These are phyloP conservation scores for Theretra japonica DNA, from an alignment of 2,888 invertebrate species.

Conservation along the genomic window DNA sequence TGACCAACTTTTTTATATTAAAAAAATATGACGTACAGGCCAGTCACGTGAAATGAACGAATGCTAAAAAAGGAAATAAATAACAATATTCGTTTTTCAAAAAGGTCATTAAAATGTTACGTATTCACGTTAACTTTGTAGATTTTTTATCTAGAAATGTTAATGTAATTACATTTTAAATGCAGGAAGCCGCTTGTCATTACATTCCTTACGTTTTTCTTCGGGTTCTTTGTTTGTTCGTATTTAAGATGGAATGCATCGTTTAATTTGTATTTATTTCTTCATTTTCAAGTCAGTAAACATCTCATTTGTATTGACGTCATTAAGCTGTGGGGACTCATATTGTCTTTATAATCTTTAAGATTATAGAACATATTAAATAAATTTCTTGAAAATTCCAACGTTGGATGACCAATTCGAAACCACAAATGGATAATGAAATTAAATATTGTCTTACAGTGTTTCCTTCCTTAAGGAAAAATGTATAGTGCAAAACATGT, in stretches of 20 bases:
- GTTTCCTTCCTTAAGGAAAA: no score
- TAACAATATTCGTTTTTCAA: background rate
- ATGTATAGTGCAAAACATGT: no score
- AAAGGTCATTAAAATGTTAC: slow-evolving; percentile 8
- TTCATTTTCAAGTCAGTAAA: background rate
- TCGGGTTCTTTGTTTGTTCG: background rate
- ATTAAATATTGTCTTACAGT: no score
- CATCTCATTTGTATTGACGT: background rate
- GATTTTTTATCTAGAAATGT: slow-evolving; percentile 1
- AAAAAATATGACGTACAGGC: background rate
- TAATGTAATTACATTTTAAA: slow-evolving; percentile 19
- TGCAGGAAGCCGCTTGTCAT: slow-evolving; percentile 18
- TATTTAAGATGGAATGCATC: background rate
- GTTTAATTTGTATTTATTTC: background rate
- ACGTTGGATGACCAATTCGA: no score
- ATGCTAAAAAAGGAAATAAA: background rate
- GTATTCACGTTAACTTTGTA: background rate
- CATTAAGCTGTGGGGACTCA: background rate
- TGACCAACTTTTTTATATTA: no score
- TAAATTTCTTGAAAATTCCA: no score
- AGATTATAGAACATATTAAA: background rate
- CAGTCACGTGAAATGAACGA: background rate
- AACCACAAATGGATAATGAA: no score
- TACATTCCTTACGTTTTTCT: slow-evolving; percentile 11
- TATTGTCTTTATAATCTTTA: background rate